Base-by-base conservation (phyloP, 35 echinoderm and acorn worm species). In the Patiria miniata region DNA sequence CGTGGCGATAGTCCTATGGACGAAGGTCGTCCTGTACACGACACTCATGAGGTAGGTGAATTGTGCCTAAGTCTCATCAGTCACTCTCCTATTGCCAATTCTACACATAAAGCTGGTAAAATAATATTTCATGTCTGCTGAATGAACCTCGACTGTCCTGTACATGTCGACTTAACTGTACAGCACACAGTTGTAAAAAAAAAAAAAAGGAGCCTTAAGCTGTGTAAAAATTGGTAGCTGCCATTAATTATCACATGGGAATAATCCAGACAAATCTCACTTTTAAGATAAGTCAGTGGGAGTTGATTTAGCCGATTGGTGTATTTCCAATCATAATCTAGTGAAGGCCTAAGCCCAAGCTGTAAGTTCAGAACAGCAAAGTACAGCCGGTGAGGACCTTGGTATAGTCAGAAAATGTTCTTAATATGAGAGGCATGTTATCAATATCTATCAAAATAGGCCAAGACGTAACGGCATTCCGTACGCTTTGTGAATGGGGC, bases 321-420 rank as follows among this genome's bases (percentile, higher is more conserved):
- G 55, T n/a, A n/a, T n/a, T n/a, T n/a, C n/a, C n/a, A n/a, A n/a
- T n/a, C n/a, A n/a, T n/a, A n/a, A n/a, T n/a, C n/a, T n/a, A 58
- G 55, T 58, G 23, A 58, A 58, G 55, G 8, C 55, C 55, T 58
- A 15, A 58, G 55, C 55, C 16, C 55, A 58, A 58, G 55, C 55
- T 58, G 55, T 58, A 58, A 58, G 55, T 58, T 58, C 55, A 58
- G 55, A 58, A 58, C 55, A 58, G 55, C 55, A 58, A 58, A 58
- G 55, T 58, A 58, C 55, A 58, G 55, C 55, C 55, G 55, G 55
- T 22, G 55, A 58, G 55, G 55, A 58, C 55, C 55, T 58, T 58
- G 55, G 55, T 58, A 58, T 58, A 58, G 55, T 58, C 55, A 58
- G 55, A 58, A 58, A 58, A 58, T 58, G 55, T 58, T 58, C 55